These are phyloP conservation scores for Trialeurodes vaporariorum DNA, from an alignment of 1,140 invertebrate genomes.

Conservation along the genomic window DNA sequence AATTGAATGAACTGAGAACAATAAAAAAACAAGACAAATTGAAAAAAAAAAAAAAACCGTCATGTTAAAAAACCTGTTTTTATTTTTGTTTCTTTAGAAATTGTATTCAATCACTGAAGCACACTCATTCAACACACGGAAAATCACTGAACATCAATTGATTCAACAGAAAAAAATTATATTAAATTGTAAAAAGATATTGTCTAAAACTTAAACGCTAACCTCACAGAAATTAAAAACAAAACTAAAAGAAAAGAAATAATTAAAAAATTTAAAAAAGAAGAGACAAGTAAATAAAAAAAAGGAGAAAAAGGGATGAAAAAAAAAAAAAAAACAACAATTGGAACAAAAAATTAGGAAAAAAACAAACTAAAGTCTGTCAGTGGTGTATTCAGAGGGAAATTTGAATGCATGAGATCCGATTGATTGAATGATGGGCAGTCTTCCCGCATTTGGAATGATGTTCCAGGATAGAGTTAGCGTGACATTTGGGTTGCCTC, in stretches of 20 bases:
- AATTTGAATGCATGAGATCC: constrained; percentile 81
- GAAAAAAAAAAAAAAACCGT: too few relatives aligned
- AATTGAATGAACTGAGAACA: too few relatives aligned
- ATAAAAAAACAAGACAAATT: too few relatives aligned
- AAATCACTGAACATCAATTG: too few relatives aligned
- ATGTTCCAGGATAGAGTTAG: constrained; percentile 95
- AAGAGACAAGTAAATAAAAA: background rate
- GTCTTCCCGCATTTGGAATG: constrained; percentile 91
- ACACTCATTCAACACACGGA: too few relatives aligned
- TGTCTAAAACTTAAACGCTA: too few relatives aligned
- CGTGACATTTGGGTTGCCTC: constrained; percentile 86
- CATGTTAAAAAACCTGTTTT: too few relatives aligned
- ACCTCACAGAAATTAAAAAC: background rate
- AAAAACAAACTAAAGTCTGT: constrained; percentile 45
- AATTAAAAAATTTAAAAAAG: background rate
- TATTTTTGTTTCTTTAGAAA: too few relatives aligned
- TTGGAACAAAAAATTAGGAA: constrained; percentile 1
- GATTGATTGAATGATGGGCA: constrained; percentile 71
- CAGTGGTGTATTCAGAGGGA: constrained; percentile 72
- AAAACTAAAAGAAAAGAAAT: background rate
- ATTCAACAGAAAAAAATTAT: too few relatives aligned
- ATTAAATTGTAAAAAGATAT: too few relatives aligned
- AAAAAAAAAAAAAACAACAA: background rate
- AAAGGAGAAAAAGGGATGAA: background rate
- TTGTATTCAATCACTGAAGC: too few relatives aligned